Evolutionary conservation across 2,113 vertebrate species (phyloP), one percentile per base, ranked within the genome.

Genomic region (Mesocricetus auratus): DNA sequence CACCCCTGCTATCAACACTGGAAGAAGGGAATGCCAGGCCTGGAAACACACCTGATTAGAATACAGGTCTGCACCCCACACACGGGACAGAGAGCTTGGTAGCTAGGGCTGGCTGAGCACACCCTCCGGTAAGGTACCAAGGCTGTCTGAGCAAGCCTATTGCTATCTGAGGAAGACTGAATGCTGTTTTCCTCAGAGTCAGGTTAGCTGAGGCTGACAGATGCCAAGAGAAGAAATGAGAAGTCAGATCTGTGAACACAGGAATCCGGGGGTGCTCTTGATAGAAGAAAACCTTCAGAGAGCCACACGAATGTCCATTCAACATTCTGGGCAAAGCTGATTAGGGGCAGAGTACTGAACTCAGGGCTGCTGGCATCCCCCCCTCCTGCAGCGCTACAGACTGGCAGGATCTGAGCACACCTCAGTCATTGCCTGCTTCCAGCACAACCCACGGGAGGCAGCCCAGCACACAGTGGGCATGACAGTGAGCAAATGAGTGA

Each of bases 361-460:
- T 60, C 31, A 3, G 12, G 31, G 69, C 1, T 7, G 60, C n/a
- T 13, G 29, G 10, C 1, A 3, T 31, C 26, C 4, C 26, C 53
- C 60, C 60, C 6, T 33, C 11, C 62, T 5, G 26, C 26, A 62
- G 33, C 19, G 15, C 11, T 45, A 62, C 53, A 42, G 29, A 10
- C 16, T 75, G 1, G 7, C 0, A 5, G 9, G 29, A 10, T 4
- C n/a, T 0, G 1, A 33, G 88, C 4, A 1, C 24, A 4, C 7
- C 39, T 56, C 29, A 0, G 2, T 1, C 11, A 7, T 5, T 1
- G 10, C 7, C 60, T 1, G 15, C 15, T 6, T 2, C 68, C 24
- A 2, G n/a, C 3, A 68, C 6, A 58, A 19, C 39, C 36, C 0
- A 2, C 0, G 0, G 66, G 5, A 0, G 7, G 33, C 50, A 11